Base-by-base conservation (phyloP, 1,140 invertebrate species). In the Anastatus disparis region DNA sequence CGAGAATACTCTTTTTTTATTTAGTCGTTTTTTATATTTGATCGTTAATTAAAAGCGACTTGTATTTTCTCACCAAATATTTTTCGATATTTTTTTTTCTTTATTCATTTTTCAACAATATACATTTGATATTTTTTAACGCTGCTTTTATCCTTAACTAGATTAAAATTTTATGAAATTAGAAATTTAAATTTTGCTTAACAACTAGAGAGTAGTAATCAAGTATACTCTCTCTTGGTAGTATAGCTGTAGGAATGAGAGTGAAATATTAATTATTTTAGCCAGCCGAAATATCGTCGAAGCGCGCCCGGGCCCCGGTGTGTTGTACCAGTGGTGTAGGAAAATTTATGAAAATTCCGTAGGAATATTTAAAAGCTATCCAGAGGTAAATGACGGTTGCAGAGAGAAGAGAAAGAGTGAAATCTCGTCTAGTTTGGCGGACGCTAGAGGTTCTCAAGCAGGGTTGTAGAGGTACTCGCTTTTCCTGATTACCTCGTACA, bases 401-500 rank as follows among this genome's bases (percentile, higher is more conserved):
- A 38, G 31, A 29, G 31, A 48, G 52, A 29, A 27, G 29, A 55
- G n/a, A n/a, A n/a, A n/a, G n/a, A n/a, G n/a, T n/a, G n/a, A n/a
- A n/a, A 26, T 9, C 44, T 38, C 29, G 13, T 44, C 35, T 24
- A 62, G 46, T 29, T 52, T 31, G 58, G 56, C 58, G 46, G 67
- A 6, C n/a, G 27, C 53, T 12, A 15, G 44, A 46, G 44, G 3
- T 15, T 4, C 20, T n/a, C 6, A 15, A 56, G 40, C 31, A 27
- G 38, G 38, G 64, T 56, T 66, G 26, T 61, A 55, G 50, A 56
- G 40, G 40, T 3, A 48, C 35, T 7, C 50, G 55, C 42, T 27
- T 59, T 70, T 70, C 42, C 46, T 63, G 68, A 65, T 65, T 71
- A 71, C 65, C 69, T 65, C 42, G 50, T 56, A 64, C 59, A 71